A percentile compares a stretch with the other conserved stretches of the same genome.
These are phyloP conservation scores for Tyrophagus putrescentiae DNA, from an alignment of 1,140 invertebrate species.

Conservation along the genomic window DNA sequence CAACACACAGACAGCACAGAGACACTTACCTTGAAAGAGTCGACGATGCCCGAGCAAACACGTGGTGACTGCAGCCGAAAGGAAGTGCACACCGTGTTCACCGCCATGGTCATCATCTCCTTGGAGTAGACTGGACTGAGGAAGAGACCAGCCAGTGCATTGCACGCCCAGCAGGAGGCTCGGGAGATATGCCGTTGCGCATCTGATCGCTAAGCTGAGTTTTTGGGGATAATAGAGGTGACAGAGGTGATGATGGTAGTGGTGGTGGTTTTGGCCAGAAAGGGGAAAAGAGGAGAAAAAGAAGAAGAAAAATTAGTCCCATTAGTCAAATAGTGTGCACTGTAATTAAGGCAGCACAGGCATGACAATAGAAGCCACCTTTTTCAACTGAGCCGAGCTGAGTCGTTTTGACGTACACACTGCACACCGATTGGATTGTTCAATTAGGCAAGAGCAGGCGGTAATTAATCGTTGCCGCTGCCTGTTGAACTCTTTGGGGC, in stretches of 20 bases:
- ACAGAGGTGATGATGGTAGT: background rate
- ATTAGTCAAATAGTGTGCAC: background rate
- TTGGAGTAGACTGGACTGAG: conserved; percentile 25
- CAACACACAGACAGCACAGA: too few relatives aligned
- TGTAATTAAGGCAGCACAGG: background rate
- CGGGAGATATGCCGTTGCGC: conserved; percentile 24
- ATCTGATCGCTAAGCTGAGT: conserved; percentile 22
- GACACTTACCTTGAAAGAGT: conserved; percentile 25
- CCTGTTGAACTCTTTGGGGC: too few relatives aligned
- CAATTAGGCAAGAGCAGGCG: too few relatives aligned
- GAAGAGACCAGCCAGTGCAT: conserved; percentile 22
- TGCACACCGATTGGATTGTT: too few relatives aligned
- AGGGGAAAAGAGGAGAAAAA: background rate
- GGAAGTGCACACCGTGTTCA: conserved; percentile 22
- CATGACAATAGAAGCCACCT: background rate
- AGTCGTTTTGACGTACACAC: too few relatives aligned
- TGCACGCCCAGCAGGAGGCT: conserved; percentile 24
- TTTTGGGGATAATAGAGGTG: too few relatives aligned
- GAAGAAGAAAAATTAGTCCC: background rate
- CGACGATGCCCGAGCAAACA: conserved; percentile 23
- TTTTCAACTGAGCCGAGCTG: too few relatives aligned
- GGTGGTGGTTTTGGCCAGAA: too few relatives aligned
- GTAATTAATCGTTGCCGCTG: too few relatives aligned
- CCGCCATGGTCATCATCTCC: conserved; percentile 23
- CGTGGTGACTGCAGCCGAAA: conserved; percentile 20